Evolutionary conservation across 2,888 invertebrate genomes (phyloP), one percentile per base, ranked within the genome.

Genomic region (Chloroclysta siterata): DNA sequence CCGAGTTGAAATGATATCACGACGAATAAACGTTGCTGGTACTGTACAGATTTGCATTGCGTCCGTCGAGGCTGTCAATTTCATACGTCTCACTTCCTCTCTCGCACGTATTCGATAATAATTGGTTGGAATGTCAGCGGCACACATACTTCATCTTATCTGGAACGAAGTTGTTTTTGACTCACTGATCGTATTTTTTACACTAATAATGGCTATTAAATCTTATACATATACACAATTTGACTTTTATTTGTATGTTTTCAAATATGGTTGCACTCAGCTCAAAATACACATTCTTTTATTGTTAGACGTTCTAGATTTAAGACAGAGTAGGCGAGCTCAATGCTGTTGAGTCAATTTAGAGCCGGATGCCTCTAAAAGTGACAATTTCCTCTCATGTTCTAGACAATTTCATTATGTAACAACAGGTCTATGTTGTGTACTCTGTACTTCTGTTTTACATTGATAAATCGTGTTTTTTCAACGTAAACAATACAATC

Each of bases 1-100:
- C 76, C 70, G 73, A 74, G 79, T 78, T 75, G 80, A 79, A 73
- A 75, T 77, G 81, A 80, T 84, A 79, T 72, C 74, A 76, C 83
- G 81, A 80, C 81, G 82, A 84, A 83, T 84, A 81, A 81, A 78
- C 71, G 78, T 78, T 78, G 81, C 75, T 77, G 77, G 78, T 76
- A 78, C 75, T 79, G 83, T 46, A 82, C 86, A 87, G 90, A 90
- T 90, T 90, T 89, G 87, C 88, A 85, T 84, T 79, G 81, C 84
- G 83, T 87, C 82, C 81, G 82, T 80, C 79, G 77, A 76, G 77
- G 63, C 78, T 83, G 86, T 87, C 87, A 84, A 83, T 85, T 84
- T 79, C 78, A 78, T 79, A 79, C 79, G 78, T 80, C 78, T 85
- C 77, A 82, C 82, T 87, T 88, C 84, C 85, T 85, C 71, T 75